Evolutionary conservation across 2,888 invertebrate species (phyloP).

Genomic region (Drepanosiphum platanoidis): DNA sequence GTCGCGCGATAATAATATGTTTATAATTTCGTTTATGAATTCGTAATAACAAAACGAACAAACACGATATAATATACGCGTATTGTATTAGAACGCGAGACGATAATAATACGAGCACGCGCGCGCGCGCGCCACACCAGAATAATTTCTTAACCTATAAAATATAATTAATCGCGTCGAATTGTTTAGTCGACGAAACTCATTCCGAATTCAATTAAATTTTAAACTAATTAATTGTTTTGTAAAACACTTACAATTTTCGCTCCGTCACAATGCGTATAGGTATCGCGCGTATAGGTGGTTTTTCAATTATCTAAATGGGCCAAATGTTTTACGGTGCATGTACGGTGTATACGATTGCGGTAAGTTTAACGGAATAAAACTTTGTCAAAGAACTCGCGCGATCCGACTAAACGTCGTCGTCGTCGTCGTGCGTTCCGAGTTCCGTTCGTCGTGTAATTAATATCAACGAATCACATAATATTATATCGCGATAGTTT

Average conservation of each 20-base stretch:
- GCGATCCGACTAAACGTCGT: not conserved
- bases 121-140: not conserved
- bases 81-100: no score
- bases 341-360: no score
- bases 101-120: not conserved
- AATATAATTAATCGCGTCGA: not conserved
- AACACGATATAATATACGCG: not conserved
- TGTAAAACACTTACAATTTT: not conserved
- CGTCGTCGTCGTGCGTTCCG: no score
- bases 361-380: not conserved
- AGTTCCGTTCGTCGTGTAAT: no score
- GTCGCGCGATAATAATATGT: not conserved
- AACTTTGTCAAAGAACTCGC: not conserved
- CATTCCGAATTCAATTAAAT: not conserved
- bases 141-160: conserved; percentile 1
- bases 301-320: not conserved
- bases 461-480: not conserved
- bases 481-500: not conserved
- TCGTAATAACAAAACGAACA: not conserved
- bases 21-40: not conserved
- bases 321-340: not conserved
- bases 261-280: not conserved
- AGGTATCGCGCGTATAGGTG: not conserved
- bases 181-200: not conserved
- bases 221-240: not conserved